Conservation (phyloP, 2,113 vertebrate species). For the Caracal caracal region DNA sequence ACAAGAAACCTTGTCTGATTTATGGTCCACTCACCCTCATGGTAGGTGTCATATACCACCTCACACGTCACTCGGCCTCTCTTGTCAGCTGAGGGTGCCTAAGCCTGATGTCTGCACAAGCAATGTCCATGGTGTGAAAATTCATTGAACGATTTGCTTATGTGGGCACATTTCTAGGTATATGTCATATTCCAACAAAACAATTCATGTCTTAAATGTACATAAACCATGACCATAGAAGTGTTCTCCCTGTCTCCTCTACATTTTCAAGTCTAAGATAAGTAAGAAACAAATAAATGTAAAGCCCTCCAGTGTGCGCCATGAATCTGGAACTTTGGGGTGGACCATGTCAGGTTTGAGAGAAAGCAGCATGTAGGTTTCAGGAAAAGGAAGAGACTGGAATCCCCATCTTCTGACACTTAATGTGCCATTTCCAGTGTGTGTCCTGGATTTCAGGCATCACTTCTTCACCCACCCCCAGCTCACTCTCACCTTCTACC, state of each 20-base stretch:
- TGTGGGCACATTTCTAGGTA: background rate
- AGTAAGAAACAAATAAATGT: background rate
- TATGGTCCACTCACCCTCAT: background rate
- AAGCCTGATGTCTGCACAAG: background rate
- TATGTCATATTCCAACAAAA: background rate
- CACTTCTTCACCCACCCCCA: background rate
- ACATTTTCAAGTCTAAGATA: background rate
- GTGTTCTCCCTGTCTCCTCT: background rate
- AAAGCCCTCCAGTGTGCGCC: background rate
- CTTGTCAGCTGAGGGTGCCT: background rate
- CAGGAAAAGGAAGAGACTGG: background rate
- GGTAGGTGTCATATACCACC: background rate
- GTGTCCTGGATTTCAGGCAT: background rate
- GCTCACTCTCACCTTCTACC: background rate
- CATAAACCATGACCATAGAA: background rate
- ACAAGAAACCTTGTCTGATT: background rate
- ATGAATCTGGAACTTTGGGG: background rate
- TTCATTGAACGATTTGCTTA: background rate
- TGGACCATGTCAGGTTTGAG: fast-evolving
- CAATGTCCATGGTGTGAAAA: background rate
- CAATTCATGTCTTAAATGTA: background rate
- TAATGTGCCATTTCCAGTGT: background rate
- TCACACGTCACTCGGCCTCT: fast-evolving
- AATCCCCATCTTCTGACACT: background rate
- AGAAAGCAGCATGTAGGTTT: background rate